phyloP scores from a whole-genome alignment of 2,888 invertebrate genomes.

The Eilema depressum region DNA sequence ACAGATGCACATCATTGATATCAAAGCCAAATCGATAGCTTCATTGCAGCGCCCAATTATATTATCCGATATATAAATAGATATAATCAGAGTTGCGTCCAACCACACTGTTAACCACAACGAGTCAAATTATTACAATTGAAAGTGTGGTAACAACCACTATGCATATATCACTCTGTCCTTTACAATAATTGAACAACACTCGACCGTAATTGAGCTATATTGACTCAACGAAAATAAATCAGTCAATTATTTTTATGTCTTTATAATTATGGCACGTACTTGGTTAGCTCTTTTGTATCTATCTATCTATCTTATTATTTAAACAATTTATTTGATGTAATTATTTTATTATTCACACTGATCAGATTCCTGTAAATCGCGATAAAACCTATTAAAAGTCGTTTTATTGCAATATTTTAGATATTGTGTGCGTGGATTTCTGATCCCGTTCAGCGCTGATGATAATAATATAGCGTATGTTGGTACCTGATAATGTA shows the following conservation, averaged over 20 bases:
- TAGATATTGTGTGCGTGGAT: too few species aligned
- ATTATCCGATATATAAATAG: slow-evolving; percentile 31
- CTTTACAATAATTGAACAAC: slow-evolving; percentile 2
- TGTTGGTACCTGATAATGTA: too few species aligned
- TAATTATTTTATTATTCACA: too few species aligned
- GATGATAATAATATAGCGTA: too few species aligned
- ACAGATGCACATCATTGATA: slow-evolving; percentile 26
- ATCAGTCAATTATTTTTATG: background rate
- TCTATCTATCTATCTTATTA: background rate
- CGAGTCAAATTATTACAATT: slow-evolving; percentile 45
- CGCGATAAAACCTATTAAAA: too few species aligned
- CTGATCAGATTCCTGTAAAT: too few species aligned
- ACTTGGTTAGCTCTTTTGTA: background rate
- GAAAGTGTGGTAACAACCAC: slow-evolving; percentile 33
- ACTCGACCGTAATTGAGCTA: background rate
- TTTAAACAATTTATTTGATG: too few species aligned
- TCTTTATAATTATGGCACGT: background rate
- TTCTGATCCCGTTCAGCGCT: too few species aligned
- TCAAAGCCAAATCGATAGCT: slow-evolving; percentile 47
- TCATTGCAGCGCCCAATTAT: slow-evolving; percentile 40
- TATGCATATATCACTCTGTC: background rate
- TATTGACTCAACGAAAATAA: background rate
- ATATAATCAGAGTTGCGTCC: slow-evolving; percentile 23
- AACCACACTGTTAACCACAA: slow-evolving; percentile 27
- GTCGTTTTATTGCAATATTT: too few species aligned